These are phyloP conservation scores for Chiroxiphia lanceolata DNA, from an alignment of 2,797 vertebrate species.

Conservation along the genomic window DNA sequence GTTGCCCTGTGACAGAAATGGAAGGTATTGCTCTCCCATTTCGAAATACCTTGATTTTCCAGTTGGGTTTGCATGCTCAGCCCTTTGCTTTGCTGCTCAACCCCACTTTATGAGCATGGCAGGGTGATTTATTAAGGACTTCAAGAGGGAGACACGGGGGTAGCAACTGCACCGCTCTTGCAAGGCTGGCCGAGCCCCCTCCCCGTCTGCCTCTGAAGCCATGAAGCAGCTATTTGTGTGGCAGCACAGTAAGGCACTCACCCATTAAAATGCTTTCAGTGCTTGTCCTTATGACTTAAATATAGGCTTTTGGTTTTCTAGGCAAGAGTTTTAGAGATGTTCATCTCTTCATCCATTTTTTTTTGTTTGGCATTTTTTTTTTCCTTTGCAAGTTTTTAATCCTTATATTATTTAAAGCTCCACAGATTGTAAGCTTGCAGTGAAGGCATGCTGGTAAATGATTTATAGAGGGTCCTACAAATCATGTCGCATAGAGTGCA, in stretches of 20 bases:
- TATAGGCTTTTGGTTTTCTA: not conserved
- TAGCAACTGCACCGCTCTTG: accelerated
- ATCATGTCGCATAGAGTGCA: constrained; percentile 4
- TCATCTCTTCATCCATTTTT: not conserved
- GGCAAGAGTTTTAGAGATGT: not conserved
- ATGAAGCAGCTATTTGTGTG: not conserved
- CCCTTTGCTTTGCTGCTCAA: not conserved
- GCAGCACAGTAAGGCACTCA: not conserved
- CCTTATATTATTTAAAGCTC: not conserved
- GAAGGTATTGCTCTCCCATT: not conserved
- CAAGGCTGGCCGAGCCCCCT: not conserved
- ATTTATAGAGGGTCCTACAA: constrained; percentile 62
- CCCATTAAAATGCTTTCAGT: constrained; percentile 28
- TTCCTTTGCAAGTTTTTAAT: not conserved
- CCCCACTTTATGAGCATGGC: not conserved
- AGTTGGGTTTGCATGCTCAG: not conserved
- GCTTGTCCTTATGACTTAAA: not conserved
- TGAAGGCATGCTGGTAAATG: constrained; percentile 40
- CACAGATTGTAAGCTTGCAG: constrained; percentile 6
- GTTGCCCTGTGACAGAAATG: not conserved
- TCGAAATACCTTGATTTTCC: not conserved
- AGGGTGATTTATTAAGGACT: constrained; percentile 48
- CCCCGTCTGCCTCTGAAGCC: not conserved
- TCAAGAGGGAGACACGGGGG: not conserved
- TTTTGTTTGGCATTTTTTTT: not conserved